Conservation (phyloP, 2,113 vertebrate genomes). For the Stigmatopora argus region DNA sequence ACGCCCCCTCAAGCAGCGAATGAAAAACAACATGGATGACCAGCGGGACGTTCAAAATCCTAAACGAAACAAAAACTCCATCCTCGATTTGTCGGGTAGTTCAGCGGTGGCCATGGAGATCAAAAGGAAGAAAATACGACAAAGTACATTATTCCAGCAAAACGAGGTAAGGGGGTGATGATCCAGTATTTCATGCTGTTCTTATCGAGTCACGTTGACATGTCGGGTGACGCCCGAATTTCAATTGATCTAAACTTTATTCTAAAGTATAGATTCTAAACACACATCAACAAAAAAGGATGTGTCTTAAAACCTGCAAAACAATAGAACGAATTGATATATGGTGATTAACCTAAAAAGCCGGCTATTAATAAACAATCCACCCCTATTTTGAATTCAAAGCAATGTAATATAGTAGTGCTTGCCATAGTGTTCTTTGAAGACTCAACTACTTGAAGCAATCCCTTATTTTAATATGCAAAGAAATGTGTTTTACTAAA, state of each 20-base stretch:
- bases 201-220: background rate
- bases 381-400: background rate
- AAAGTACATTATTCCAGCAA: conserved; percentile 60
- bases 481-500: too few relatives aligned
- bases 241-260: too few relatives aligned
- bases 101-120: conserved; percentile 74
- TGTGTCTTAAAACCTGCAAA: background rate
- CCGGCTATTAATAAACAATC: background rate
- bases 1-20: conserved; percentile 6
- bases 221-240: background rate
- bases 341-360: background rate
- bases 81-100: conserved; percentile 48
- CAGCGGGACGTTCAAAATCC: conserved; percentile 73
- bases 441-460: too few relatives aligned
- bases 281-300: too few relatives aligned
- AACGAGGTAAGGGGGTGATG: conserved; percentile 53
- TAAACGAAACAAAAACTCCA: conserved; percentile 34
- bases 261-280: too few relatives aligned
- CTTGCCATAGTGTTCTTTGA: too few relatives aligned
- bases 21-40: conserved; percentile 54
- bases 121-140: conserved; percentile 70
- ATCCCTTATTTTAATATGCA: too few relatives aligned
- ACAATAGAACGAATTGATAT: background rate
- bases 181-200: background rate
- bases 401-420: background rate